phyloP scores from a whole-genome alignment of 2,113 vertebrate species.

The Aegotheles bennettii region DNA sequence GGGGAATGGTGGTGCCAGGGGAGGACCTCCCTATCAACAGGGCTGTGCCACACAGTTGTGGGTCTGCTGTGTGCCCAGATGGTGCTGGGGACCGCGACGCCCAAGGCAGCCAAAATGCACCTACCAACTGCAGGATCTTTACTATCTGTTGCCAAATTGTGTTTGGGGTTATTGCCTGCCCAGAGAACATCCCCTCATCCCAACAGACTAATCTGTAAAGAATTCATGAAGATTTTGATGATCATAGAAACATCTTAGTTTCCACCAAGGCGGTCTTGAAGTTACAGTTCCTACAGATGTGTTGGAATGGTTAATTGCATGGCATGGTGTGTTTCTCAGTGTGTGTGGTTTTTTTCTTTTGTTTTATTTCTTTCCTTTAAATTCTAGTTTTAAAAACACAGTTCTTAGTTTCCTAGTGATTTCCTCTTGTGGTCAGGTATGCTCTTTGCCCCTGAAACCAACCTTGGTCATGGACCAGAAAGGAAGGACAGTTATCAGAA shows the following conservation, averaged over 20 bases:
- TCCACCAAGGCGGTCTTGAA: background rate
- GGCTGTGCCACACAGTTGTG: accelerated
- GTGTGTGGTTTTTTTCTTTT: background rate
- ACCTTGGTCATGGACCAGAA: background rate
- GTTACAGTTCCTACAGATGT: background rate
- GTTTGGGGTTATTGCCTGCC: background rate
- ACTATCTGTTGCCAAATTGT: background rate
- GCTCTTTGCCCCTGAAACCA: background rate
- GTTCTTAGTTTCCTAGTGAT: background rate
- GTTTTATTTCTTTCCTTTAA: background rate
- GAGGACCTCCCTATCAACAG: background rate
- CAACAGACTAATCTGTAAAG: accelerated
- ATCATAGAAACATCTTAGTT: background rate
- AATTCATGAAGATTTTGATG: background rate
- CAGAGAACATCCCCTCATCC: background rate
- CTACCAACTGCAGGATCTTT: background rate
- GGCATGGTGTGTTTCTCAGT: background rate
- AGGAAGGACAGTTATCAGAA: background rate
- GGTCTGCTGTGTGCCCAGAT: background rate
- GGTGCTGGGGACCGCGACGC: accelerated
- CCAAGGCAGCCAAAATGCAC: background rate
- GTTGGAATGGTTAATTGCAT: background rate
- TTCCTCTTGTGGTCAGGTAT: accelerated
- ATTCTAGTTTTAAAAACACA: background rate
- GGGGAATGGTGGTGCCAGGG: background rate